Evolutionary conservation across 2,888 invertebrate species (phyloP).

Genomic region (Lacanobia wlatinum): DNA sequence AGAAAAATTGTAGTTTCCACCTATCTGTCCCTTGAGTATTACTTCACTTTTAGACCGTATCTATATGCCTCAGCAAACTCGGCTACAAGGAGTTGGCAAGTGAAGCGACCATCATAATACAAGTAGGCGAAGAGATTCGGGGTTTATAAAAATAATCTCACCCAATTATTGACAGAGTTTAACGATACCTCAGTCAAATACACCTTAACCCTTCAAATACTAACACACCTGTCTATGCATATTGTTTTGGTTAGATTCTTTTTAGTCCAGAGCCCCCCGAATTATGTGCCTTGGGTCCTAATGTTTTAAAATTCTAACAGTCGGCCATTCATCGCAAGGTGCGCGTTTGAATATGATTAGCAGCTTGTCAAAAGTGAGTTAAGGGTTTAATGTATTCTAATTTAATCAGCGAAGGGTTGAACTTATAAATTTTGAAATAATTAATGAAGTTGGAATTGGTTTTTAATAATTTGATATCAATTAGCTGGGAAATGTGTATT

Average conservation of each 20-base stretch:
- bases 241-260: conserved; percentile 81
- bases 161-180: conserved; percentile 27
- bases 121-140: background rate
- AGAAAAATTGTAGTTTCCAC: too few species aligned
- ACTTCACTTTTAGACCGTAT: too few species aligned
- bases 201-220: conserved; percentile 49
- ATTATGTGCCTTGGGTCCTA: conserved; percentile 80
- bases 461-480: conserved; percentile 62
- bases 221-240: conserved; percentile 73
- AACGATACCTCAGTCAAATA: conserved; percentile 21
- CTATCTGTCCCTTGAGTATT: too few species aligned
- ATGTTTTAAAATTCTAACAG: conserved; percentile 87
- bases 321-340: conserved; percentile 86
- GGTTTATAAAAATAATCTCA: conserved; percentile 2
- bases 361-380: conserved; percentile 90
- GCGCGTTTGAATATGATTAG: conserved; percentile 89
- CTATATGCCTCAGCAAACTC: too few species aligned
- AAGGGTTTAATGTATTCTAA: conserved; percentile 86
- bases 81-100: too few species aligned
- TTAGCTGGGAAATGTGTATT: conserved; percentile 32
- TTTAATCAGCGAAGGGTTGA: conserved; percentile 85
- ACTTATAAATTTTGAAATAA: conserved; percentile 66
- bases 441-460: conserved; percentile 53
- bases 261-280: conserved; percentile 80
- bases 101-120: background rate